Percentiles rank a stretch among this genome's conserved stretches.
Conservation (phyloP, 2,888 invertebrate genomes). For the Cybosia mesomella region DNA sequence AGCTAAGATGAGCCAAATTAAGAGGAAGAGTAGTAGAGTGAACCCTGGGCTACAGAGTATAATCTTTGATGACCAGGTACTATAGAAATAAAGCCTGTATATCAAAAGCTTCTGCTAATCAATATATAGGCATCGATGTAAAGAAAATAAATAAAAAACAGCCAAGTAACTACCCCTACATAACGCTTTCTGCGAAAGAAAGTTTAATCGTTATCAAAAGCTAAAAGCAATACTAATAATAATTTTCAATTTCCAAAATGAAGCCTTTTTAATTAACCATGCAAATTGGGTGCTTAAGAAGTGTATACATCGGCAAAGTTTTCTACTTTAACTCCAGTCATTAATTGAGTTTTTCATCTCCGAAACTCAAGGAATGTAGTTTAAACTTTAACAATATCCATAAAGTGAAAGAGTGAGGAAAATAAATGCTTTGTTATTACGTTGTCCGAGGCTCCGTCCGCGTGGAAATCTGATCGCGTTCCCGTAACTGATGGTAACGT, state of each 20-base stretch:
- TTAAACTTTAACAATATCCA: conserved; percentile 25
- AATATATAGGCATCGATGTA: too few relatives aligned
- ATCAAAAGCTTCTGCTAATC: too few relatives aligned
- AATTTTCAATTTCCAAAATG: conserved; percentile 19
- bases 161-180: not conserved
- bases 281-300: conserved; percentile 25
- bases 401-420: conserved; percentile 21
- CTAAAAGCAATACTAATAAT: conserved; percentile 17
- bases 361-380: conserved; percentile 23
- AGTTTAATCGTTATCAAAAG: conserved; percentile 6
- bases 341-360: conserved; percentile 34
- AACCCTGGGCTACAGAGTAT: too few relatives aligned
- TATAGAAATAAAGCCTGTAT: too few relatives aligned
- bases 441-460: too few relatives aligned
- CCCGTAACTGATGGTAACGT: too few relatives aligned
- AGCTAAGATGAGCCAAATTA: too few relatives aligned
- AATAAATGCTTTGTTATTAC: conserved; percentile 25
- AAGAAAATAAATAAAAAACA: too few relatives aligned
- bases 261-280: conserved; percentile 23
- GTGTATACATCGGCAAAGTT: conserved; percentile 21
- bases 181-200: not conserved
- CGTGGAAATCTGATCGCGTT: too few relatives aligned
- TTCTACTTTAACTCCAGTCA: conserved; percentile 25
- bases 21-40: too few relatives aligned
- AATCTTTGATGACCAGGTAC: too few relatives aligned